Base-by-base conservation (phyloP, 2,888 invertebrate species). In the Lypha dubia region DNA sequence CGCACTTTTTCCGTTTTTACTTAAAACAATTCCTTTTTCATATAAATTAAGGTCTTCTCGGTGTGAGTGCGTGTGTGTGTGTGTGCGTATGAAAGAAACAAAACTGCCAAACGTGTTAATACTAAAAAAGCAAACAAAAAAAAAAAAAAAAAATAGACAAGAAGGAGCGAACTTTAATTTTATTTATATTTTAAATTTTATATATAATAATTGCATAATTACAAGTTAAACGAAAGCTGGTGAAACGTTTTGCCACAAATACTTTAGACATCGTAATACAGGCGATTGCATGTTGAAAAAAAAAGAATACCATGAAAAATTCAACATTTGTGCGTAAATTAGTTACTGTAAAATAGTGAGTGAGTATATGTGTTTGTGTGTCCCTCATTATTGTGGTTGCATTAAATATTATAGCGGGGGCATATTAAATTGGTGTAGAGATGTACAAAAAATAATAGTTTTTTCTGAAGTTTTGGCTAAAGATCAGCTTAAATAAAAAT, bases 121-220 rank as follows among this genome's bases (percentile, higher is more conserved):
- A n/a, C n/a, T n/a, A n/a, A n/a, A n/a, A n/a, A n/a, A n/a, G n/a
- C n/a, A 28, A 15, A 7, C 13, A 53, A 53, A 24, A 15, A 28
- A 1, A 9, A n/a, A 67, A 15, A 53, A 79, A 28, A 49, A 35
- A 35, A 51, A 41, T 62, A 24, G 38, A 70, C 38, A 79, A 44
- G 70, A 65, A 75, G 15, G 35, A 68, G 46, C 15, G 22, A 73
- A 58, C 86, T 87, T 88, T 85, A 86, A 89, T 88, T 89, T 89
- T 90, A 89, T 89, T 88, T 88, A 89, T 89, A 88, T 89, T 88
- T 88, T 88, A 87, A 88, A 90, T 89, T 87, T 89, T 89, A 87
- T 86, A 90, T 90, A 88, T 86, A 87, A 84, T 87, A 87, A 88
- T 90, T 89, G 89, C 86, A 88, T 90, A 88, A 89, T 85, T 85